Evolutionary conservation across 1,140 invertebrate species (phyloP), one percentile per base, ranked within the genome.

Genomic region (Octopus sinensis): DNA sequence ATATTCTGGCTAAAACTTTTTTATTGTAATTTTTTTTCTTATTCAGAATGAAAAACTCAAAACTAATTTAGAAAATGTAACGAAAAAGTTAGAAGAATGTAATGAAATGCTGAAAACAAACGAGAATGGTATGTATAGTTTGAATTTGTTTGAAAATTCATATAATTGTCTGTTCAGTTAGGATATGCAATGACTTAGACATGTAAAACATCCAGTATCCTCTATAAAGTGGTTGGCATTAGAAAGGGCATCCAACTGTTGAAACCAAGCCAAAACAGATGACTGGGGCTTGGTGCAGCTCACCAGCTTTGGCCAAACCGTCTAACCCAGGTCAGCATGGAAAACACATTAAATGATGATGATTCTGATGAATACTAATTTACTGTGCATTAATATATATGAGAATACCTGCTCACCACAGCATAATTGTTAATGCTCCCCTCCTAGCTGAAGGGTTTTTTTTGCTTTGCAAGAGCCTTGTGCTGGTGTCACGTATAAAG

Each of bases 21-120:
- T 43, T 43, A 1, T 43, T 43, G 30, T 43, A 43, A 43, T 43
- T 0, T 43, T 43, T 43, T 82, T 53, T 83, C 53, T 54, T 53
- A 85, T 87, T 79, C 83, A 90, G 89, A 88, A 85, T 81, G 84
- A 86, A 52, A 87, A 87, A 52, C 79, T 90, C 54, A 86, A 79
- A 82, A 84, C 87, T 78, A 87, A 85, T 76, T 84, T 90, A 54
- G 88, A 89, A 79, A 86, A 76, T 23, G 88, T 88, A 75, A 86
- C 87, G 51, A 82, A 88, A 81, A 90, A 90, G 82, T 80, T 90
- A 54, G 88, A 89, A 83, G 90, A 90, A 85, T 87, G 88, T 83
- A 83, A 85, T 79, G 87, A 90, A 73, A 76, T 89, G n/a, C 79
- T 90, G n/a, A 90, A 89, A 82, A 90, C 88, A 23, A 90, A 90